A percentile compares a stretch with the other conserved stretches of the same genome.
These are phyloP conservation scores for Panagrolaimus sp. DNA, from an alignment of 1,140 invertebrate genomes.

Conservation along the genomic window DNA sequence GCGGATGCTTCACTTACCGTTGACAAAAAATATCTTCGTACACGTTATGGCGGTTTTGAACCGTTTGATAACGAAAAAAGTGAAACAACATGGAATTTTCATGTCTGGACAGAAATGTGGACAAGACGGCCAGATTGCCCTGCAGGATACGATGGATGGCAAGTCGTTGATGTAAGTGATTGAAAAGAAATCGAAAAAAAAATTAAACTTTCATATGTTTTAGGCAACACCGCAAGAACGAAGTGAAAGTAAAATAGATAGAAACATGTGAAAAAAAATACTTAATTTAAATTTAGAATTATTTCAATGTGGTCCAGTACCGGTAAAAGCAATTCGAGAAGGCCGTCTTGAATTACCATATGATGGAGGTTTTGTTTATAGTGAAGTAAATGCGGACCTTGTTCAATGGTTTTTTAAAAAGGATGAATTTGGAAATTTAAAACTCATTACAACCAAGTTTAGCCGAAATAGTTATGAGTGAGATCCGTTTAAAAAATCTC, in stretches of 20 bases:
- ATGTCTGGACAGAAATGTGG: slow-evolving; percentile 6
- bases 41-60: background rate
- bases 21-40: background rate
- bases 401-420: background rate
- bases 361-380: slow-evolving; percentile 14
- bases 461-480: background rate
- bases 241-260: background rate
- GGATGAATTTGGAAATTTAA: background rate
- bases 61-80: background rate
- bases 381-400: slow-evolving; percentile 18
- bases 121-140: background rate
- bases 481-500: background rate
- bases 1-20: background rate
- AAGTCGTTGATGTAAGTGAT: background rate
- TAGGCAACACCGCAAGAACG: slow-evolving; percentile 1
- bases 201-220: too few relatives aligned
- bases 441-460: background rate
- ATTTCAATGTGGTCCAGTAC: slow-evolving; percentile 9
- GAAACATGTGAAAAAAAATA: too few relatives aligned
- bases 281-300: background rate
- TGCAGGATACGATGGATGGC: background rate
- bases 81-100: slow-evolving; percentile 9
- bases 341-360: slow-evolving; percentile 7
- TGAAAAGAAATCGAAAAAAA: too few relatives aligned
- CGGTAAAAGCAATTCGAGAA: slow-evolving; percentile 15